Base-by-base conservation (phyloP, 2,888 invertebrate genomes). In the Nemoura dubitans region DNA sequence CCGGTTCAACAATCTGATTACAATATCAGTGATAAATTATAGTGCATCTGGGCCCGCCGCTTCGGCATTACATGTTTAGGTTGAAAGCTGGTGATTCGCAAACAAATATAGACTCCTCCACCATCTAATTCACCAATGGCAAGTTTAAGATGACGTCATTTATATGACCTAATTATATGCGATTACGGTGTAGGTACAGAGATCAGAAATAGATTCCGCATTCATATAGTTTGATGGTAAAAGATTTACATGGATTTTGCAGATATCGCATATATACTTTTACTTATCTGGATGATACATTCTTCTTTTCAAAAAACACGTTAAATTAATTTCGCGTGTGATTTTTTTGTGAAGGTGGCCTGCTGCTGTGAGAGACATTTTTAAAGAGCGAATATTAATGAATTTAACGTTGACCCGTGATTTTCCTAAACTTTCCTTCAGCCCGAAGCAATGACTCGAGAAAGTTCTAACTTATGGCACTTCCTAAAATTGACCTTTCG, bases 1-100 rank as follows among this genome's bases (percentile, higher is more conserved):
- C 78, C 78, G 78, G 78, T 26, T 78, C 78, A 78, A 78, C 78
- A 78, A 78, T 78, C 78, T 78, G 78, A 78, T 78, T 27, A 28
- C 78, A 27, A 27, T 78, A 26, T 27, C 78, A 26, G 78, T 59
- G 59, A 59, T 59, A 16, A 59, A 59, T 21, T 36, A 3, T 7
- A 1, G 21, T 59, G 59, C 59, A 59, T 59, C 59, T 59, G 59
- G 59, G 6, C 21, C 21, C 16, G 14, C 16, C 16, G 21, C 21
- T 59, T 59, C 14, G 21, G 16, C 59, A 21, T 16, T 59, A 14
- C 59, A 7, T 59, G 59, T 59, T 59, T 21, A 59, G 36, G 10
- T 10, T 36, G 36, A 3, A 36, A 36, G 59, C 59, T 59, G 21
- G 14, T 21, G 59, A 59, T 21, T 7, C 59, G 14, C 21, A 59